Evolutionary conservation across 2,797 vertebrate species (phyloP).

Genomic region (Cuniculus paca): DNA sequence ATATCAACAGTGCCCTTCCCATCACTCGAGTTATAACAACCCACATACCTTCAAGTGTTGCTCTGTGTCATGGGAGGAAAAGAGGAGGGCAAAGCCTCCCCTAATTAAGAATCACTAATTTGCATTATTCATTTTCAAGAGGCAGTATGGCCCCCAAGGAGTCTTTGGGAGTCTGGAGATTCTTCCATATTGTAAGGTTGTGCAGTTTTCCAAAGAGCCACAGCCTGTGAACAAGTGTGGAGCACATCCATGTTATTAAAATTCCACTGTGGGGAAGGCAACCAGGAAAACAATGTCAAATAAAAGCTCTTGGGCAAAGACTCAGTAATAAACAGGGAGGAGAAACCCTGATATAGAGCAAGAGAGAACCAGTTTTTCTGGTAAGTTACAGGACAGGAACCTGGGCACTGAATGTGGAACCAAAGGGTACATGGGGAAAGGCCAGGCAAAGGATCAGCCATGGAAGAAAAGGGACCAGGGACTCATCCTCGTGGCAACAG

Average conservation of each 20-base stretch:
- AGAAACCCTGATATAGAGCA: background rate
- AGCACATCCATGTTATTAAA: background rate
- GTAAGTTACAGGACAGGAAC: too few relatives aligned
- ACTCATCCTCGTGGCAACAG: accelerated
- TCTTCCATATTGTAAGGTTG: background rate
- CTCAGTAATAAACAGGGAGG: too few relatives aligned
- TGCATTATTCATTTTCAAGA: background rate
- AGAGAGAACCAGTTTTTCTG: background rate
- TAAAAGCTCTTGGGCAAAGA: background rate
- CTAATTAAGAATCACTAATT: background rate
- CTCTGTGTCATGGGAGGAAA: background rate
- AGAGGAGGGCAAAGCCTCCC: background rate
- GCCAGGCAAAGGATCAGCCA: background rate
- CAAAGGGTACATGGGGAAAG: background rate
- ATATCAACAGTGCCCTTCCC: too few relatives aligned
- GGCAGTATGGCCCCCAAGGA: too few relatives aligned
- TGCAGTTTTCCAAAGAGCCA: background rate
- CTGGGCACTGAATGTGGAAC: background rate
- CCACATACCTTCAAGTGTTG: background rate
- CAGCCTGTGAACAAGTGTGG: too few relatives aligned
- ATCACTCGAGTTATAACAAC: background rate
- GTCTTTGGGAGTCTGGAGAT: background rate
- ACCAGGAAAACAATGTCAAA: background rate
- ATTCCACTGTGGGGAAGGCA: background rate
- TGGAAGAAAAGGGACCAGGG: background rate